phyloP scores from a whole-genome alignment of 2,113 vertebrate species.

The Hystrix brachyura region DNA sequence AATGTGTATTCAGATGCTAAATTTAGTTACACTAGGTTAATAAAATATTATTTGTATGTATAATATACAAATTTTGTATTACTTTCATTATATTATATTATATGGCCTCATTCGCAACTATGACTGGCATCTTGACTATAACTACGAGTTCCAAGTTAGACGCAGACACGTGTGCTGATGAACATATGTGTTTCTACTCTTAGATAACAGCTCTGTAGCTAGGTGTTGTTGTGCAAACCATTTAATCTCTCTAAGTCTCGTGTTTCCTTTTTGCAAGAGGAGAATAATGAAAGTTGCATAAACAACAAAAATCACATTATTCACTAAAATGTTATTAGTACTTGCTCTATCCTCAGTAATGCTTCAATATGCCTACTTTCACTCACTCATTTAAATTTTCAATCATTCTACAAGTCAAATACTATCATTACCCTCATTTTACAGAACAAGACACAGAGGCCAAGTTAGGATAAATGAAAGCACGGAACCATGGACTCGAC shows the following conservation, averaged over 20 bases:
- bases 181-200: background rate
- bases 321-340: background rate
- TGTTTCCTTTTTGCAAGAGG: slow-evolving; percentile 17
- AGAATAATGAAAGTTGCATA: background rate
- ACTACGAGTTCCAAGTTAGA: background rate
- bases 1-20: background rate
- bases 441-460: background rate
- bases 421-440: background rate
- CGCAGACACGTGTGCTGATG: background rate
- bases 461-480: background rate
- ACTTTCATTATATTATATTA: background rate
- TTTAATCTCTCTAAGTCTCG: background rate
- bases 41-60: background rate
- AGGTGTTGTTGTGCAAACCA: background rate
- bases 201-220: background rate
- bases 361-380: background rate
- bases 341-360: background rate
- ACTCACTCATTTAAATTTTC: background rate
- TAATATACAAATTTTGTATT: background rate
- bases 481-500: background rate
- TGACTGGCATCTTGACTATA: background rate
- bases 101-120: background rate
- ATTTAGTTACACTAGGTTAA: background rate
- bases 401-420: background rate
- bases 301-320: background rate